Evolutionary conservation across 2,888 invertebrate species (phyloP).

Genomic region (Eupithecia tripunctaria): DNA sequence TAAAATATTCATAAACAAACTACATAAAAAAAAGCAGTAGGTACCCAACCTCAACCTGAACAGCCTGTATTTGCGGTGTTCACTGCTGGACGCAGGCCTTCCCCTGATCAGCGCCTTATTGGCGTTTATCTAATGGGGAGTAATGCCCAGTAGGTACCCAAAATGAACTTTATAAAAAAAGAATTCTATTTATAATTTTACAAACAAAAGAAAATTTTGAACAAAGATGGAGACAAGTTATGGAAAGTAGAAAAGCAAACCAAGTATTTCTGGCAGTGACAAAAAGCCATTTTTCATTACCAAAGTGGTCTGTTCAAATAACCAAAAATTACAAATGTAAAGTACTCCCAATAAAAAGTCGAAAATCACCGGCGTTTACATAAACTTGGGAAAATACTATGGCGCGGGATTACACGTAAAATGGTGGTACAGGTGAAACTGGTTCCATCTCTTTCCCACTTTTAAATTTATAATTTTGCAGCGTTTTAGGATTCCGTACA

Average conservation of each 20-base stretch:
- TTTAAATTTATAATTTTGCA: constrained; percentile 36
- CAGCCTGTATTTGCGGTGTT: no score
- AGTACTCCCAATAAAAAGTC: constrained; percentile 10
- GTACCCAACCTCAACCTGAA: no score
- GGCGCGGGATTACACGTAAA: constrained; percentile 22
- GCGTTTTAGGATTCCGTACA: no score
- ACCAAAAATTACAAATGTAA: constrained; percentile 12
- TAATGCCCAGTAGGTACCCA: background rate
- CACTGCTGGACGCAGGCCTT: no score
- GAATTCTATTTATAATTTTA: no score
- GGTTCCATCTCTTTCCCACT: constrained; percentile 29
- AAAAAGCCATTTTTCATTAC: constrained; percentile 8
- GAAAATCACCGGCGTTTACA: constrained; percentile 17
- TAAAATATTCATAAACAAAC: background rate
- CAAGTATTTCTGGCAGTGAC: background rate
- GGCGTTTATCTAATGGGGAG: no score
- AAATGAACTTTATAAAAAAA: no score
- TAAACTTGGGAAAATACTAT: constrained; percentile 19
- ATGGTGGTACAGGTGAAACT: constrained; percentile 24
- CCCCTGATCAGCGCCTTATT: no score
- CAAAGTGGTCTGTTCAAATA: constrained; percentile 4
- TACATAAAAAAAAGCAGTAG: background rate
- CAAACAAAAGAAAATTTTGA: background rate
- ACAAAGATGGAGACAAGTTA: background rate
- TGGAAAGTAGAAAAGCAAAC: background rate